Base-by-base conservation (phyloP, 92 coral and sea anemone species). In the Pocillopora meandrina region DNA sequence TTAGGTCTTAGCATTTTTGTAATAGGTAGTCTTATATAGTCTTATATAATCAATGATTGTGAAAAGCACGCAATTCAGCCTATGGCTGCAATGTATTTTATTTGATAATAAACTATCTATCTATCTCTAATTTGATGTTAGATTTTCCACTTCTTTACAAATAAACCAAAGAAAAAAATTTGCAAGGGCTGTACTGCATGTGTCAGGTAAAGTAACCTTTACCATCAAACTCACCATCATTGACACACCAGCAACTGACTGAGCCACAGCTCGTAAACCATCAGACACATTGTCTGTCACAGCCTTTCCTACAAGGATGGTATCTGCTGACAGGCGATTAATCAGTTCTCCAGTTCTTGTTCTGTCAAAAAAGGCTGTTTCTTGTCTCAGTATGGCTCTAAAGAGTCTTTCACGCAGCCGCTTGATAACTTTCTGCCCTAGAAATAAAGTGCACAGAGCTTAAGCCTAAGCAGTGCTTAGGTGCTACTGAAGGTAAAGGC, bases 221-320 rank as follows among this genome's bases (percentile, higher is more conserved):
- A 11, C 18, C 9, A 10, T 19, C 18, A 15, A 10, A 19, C 89
- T 90, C 33, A 96, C 99, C 99, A 96, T 96, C 96, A 96, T 94
- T 33, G 99, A 96, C 12, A 96, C 90, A 9, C 98, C 98, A 79
- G 98, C 99, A 1, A 85, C 76, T 66, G 98, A 94, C 91, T 96
- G 99, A 11, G 97, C 98, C 31, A 93, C 92, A 31, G 99, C 99
- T 79, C 99, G 81, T 9, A 96, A 84, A 14, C 99, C 99, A 89
- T 96, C 99, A 56, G 99, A 96, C 19, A 96, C 99, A 94, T 96
- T 96, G 77, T 96, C 97, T 57, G 99, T 96, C 71, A 96, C 94
- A 23, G 99, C 99, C 84, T 94, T 95, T 1, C 99, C 99, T 15
- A 96, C 94, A 67, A 96, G 90, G 36, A 93, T 91, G 80, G 98